Evolutionary conservation across 2,113 vertebrate species (phyloP).

Genomic region (Notothenia coriiceps): DNA sequence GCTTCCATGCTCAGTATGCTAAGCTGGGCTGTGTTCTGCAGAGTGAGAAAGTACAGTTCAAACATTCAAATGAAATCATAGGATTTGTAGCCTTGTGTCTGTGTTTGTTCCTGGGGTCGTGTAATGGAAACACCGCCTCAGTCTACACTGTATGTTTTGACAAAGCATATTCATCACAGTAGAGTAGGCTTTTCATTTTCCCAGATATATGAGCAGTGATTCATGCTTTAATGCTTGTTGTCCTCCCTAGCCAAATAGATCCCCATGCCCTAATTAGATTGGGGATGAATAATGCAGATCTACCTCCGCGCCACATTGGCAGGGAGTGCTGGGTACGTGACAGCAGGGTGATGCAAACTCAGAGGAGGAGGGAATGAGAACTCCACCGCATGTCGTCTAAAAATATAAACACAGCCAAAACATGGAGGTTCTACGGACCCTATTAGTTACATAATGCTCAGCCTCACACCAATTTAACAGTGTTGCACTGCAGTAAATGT

Average conservation of each 20-base stretch:
- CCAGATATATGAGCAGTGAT: constrained; percentile 26
- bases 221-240: constrained; percentile 63
- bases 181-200: constrained; percentile 37
- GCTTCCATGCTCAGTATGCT: not conserved
- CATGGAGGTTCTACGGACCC: not conserved
- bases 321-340: constrained; percentile 10
- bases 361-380: constrained; percentile 9
- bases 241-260: constrained; percentile 44
- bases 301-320: constrained; percentile 9
- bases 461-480: not conserved
- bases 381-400: not conserved
- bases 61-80: constrained; percentile 16
- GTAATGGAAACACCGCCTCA: constrained; percentile 30
- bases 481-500: not conserved
- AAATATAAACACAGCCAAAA: not conserved
- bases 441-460: not conserved
- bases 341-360: constrained; percentile 17
- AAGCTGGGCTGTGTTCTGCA: not conserved
- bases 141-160: not conserved
- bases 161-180: constrained; percentile 21
- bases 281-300: constrained; percentile 66
- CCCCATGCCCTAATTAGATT: constrained; percentile 56
- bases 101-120: not conserved
- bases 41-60: constrained; percentile 8
- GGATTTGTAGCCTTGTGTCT: not conserved